Conservation (phyloP, 2,113 vertebrate species). For the Oryzias javanicus region DNA sequence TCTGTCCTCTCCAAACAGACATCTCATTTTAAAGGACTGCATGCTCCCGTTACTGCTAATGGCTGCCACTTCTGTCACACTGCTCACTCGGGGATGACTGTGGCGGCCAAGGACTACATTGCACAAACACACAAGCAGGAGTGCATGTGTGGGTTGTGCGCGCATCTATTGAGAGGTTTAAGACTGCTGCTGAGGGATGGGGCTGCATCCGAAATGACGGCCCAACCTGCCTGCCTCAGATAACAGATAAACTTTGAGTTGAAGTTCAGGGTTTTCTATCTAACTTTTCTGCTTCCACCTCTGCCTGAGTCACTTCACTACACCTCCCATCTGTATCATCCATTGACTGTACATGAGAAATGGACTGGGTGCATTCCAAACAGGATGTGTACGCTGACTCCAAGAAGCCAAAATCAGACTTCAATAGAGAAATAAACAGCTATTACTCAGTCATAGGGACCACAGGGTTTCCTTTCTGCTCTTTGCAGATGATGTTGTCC, state of each 20-base stretch:
- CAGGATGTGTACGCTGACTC: too few species aligned
- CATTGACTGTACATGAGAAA: too few species aligned
- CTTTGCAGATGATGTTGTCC: too few species aligned
- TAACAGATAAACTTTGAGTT: slow-evolving; percentile 79
- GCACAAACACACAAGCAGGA: slow-evolving; percentile 1
- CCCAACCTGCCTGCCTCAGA: slow-evolving; percentile 63
- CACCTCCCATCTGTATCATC: background rate
- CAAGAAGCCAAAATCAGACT: too few species aligned
- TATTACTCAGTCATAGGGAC: too few species aligned
- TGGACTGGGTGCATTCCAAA: too few species aligned
- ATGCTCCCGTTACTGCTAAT: slow-evolving; percentile 32
- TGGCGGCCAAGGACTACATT: slow-evolving; percentile 5
- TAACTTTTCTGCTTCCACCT: slow-evolving; percentile 25
- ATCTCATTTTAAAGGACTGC: slow-evolving; percentile 13
- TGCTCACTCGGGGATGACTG: slow-evolving; percentile 35
- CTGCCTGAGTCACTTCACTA: slow-evolving; percentile 36
- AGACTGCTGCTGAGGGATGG: slow-evolving; percentile 15
- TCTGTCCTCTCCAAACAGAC: slow-evolving; percentile 14
- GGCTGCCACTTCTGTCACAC: slow-evolving; percentile 40
- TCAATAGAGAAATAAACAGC: too few species aligned
- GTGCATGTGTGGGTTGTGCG: slow-evolving; percentile 11
- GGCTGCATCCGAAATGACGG: slow-evolving; percentile 53
- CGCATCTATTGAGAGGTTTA: slow-evolving; percentile 12
- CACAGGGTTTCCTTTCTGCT: too few species aligned
- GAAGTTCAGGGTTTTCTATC: slow-evolving; percentile 61